phyloP scores from a whole-genome alignment of 2,888 invertebrate genomes.

The Tetragonula carbonaria region DNA sequence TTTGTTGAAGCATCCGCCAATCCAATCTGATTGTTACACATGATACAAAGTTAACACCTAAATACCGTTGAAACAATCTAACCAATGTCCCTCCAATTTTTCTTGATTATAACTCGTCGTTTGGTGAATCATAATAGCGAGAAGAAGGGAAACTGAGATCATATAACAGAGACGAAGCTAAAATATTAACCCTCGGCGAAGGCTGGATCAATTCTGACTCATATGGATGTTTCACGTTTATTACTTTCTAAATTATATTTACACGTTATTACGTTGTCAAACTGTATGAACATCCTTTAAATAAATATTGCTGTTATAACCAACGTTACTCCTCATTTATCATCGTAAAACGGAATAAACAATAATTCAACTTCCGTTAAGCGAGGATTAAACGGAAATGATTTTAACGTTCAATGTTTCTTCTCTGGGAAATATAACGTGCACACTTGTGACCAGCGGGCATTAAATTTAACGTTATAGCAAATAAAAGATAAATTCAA shows the following conservation, averaged over 20 bases:
- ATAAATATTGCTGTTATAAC: neutral
- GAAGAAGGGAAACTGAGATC: neutral
- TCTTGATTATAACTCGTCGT: neutral
- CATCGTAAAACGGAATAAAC: neutral
- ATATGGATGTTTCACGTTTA: neutral
- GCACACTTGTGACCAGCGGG: neutral
- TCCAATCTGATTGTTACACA: too few species aligned
- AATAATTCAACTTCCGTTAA: neutral
- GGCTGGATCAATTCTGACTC: conserved; percentile 2
- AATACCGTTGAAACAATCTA: neutral
- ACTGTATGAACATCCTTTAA: neutral
- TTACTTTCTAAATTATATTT: conserved; percentile 2
- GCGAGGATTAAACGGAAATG: neutral
- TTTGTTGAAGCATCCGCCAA: too few species aligned
- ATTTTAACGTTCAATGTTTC: neutral
- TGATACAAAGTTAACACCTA: neutral
- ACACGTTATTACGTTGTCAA: neutral
- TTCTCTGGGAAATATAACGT: neutral
- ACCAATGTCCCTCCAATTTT: neutral
- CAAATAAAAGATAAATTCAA: neutral
- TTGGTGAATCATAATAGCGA: neutral
- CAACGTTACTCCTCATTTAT: neutral
- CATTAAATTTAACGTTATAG: neutral
- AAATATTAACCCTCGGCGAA: conserved; percentile 2
- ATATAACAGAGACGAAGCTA: neutral